Percentiles rank a stretch among this genome's conserved stretches.
Conservation (phyloP, 2,113 vertebrate genomes). For the Neolamprologus tretocephalus region DNA sequence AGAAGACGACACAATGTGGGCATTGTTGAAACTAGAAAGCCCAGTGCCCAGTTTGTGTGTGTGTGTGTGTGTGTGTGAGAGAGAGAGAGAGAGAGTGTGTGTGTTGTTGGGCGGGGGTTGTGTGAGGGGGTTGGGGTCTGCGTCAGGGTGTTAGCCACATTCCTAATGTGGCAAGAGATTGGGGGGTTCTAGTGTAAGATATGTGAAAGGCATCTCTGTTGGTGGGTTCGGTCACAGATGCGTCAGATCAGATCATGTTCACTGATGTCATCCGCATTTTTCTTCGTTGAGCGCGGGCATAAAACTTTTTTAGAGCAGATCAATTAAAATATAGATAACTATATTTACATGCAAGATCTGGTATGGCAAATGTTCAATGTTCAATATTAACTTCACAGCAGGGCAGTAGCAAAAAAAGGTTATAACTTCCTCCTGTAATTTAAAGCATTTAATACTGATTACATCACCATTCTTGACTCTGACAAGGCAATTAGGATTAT, state of each 20-base stretch:
- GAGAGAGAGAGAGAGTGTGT: background rate
- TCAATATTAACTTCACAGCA: background rate
- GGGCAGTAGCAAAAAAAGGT: background rate
- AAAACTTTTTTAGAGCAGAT: background rate
- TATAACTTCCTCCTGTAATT: background rate
- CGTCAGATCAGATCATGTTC: background rate
- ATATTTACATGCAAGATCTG: background rate
- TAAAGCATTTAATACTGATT: background rate
- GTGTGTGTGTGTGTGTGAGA: background rate
- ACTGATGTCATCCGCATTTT: background rate
- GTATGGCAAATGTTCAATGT: background rate
- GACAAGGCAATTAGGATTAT: background rate
- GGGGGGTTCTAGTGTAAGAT: slow-evolving; percentile 5
- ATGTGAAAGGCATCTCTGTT: slow-evolving; percentile 53
- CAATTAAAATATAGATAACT: background rate
- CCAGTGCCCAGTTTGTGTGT: background rate
- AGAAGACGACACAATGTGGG: slow-evolving; percentile 41
- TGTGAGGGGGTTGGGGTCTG: background rate
- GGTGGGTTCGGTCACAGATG: slow-evolving; percentile 23
- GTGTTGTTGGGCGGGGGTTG: background rate
- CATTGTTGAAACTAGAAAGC: slow-evolving; percentile 43
- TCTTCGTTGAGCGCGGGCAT: background rate
- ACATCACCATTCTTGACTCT: background rate
- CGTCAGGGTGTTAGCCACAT: slow-evolving; percentile 24
- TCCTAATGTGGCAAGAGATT: slow-evolving; percentile 47